These are phyloP conservation scores for Saccopteryx leptura DNA, from an alignment of 2,113 vertebrate genomes.

Conservation along the genomic window DNA sequence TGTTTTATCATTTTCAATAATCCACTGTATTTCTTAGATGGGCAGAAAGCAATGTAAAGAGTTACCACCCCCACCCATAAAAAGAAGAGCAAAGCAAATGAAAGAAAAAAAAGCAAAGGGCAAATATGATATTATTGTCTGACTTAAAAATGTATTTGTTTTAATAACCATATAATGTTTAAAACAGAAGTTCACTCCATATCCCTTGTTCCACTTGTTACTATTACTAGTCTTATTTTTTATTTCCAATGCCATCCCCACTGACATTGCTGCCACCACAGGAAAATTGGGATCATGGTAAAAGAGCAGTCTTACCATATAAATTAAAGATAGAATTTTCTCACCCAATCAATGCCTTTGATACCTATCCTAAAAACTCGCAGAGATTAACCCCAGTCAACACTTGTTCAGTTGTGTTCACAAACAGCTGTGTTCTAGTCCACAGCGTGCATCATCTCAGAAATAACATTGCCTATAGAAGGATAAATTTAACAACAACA, in stretches of 20 bases:
- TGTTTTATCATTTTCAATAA: conserved; percentile 24
- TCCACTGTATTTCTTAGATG: background rate
- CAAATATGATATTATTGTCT: background rate
- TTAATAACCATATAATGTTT: background rate
- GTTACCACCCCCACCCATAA: rapidly evolving
- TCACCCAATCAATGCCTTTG: conserved; percentile 52
- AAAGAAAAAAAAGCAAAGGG: background rate
- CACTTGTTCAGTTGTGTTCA: conserved; percentile 70
- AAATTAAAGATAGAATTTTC: conserved; percentile 62
- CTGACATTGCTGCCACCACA: background rate
- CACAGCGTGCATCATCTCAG: conserved; percentile 41
- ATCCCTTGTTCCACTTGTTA: conserved; percentile 18
- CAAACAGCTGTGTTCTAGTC: conserved; percentile 69
- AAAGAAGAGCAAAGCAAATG: background rate
- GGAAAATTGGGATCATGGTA: conserved; percentile 18
- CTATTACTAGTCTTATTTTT: background rate
- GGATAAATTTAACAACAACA: conserved; percentile 78
- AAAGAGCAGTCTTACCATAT: conserved; percentile 13
- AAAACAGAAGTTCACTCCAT: conserved; percentile 15
- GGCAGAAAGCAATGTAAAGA: background rate
- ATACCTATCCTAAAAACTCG: conserved; percentile 62
- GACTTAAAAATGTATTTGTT: background rate
- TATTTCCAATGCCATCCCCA: background rate
- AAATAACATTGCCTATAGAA: conserved; percentile 66
- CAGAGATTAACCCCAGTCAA: conserved; percentile 66